Evolutionary conservation across 1,140 invertebrate genomes (phyloP).

Genomic region (Eurosta solidaginis): DNA sequence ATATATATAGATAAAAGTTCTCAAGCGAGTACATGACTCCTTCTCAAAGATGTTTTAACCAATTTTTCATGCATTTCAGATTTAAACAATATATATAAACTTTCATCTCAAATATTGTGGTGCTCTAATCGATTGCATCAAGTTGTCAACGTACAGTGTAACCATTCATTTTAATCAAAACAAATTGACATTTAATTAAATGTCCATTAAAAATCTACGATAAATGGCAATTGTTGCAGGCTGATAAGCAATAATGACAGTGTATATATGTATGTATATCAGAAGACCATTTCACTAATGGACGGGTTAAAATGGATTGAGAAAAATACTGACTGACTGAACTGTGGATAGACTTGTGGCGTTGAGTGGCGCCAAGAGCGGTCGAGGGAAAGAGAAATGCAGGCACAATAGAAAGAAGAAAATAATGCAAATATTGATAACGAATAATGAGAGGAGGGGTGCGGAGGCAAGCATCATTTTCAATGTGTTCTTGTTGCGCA

Average conservation of each 20-base stretch:
- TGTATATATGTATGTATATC: too few relatives aligned
- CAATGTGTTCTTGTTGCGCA: too few relatives aligned
- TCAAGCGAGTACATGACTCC: too few relatives aligned
- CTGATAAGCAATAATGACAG: slow-evolving; percentile 11
- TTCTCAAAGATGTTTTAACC: too few relatives aligned
- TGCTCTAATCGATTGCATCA: neutral
- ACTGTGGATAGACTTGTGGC: neutral
- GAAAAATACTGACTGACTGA: neutral
- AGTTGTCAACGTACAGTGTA: neutral
- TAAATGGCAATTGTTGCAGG: neutral
- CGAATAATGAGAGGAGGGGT: too few relatives aligned
- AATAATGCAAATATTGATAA: too few relatives aligned
- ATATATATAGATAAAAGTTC: too few relatives aligned
- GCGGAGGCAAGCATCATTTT: too few relatives aligned
- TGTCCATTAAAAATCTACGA: slow-evolving; percentile 5
- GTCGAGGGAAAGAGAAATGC: neutral
- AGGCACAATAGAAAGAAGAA: neutral
- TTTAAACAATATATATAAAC: too few relatives aligned
- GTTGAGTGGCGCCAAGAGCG: neutral
- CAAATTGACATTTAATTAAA: slow-evolving; percentile 29
- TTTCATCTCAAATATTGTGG: too few relatives aligned
- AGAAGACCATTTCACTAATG: too few relatives aligned
- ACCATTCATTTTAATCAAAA: slow-evolving; percentile 24
- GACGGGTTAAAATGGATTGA: neutral
- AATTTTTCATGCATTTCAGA: too few relatives aligned